Percentiles rank a stretch among this genome's conserved stretches.
phyloP scores from a whole-genome alignment of 1,140 invertebrate genomes.

The Penaeus vannamei region DNA sequence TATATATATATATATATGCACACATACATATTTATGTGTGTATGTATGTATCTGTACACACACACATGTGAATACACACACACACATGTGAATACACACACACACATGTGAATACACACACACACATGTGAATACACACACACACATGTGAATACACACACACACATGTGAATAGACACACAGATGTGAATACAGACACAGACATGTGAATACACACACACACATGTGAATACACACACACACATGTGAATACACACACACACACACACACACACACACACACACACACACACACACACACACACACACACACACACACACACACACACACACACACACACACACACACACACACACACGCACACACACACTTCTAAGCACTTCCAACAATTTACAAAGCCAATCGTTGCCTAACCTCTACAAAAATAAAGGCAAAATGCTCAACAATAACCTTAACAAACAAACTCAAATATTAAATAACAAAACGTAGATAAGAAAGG shows the following conservation, averaged over 20 bases:
- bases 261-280: neutral
- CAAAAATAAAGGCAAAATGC: too few relatives aligned
- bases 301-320: neutral
- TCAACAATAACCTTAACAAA: too few relatives aligned
- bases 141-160: neutral
- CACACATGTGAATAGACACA: neutral
- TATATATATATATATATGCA: neutral
- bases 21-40: neutral
- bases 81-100: neutral
- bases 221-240: neutral
- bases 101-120: too few relatives aligned
- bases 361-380: neutral
- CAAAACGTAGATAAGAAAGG: too few relatives aligned
- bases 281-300: neutral
- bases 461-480: too few relatives aligned
- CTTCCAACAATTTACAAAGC: too few relatives aligned
- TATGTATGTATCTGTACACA: neutral
- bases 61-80: neutral
- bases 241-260: neutral
- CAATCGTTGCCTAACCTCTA: too few relatives aligned
- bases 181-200: neutral
- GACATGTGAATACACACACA: neutral
- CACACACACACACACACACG: too few relatives aligned
- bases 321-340: too few relatives aligned
- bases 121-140: too few relatives aligned